Percentiles rank a stretch among this genome's conserved stretches.
Conservation (phyloP, 2,797 vertebrate species). For the Myiotriccus ornatus region DNA sequence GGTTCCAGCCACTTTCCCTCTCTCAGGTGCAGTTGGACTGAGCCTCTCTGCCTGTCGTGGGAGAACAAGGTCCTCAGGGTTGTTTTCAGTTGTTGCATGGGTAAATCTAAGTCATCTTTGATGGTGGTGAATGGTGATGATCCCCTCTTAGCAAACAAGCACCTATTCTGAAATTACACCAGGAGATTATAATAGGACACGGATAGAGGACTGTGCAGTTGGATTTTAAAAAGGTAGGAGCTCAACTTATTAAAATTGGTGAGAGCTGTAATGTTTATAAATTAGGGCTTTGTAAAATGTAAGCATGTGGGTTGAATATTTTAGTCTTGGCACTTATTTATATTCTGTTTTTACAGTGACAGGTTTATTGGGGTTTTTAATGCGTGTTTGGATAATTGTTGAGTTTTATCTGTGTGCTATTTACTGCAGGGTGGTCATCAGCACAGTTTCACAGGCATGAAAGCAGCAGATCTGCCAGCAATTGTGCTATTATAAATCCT, state of each 20-base stretch:
- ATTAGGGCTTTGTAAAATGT: conserved; percentile 40
- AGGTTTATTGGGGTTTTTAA: conserved; percentile 15
- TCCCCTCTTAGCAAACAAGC: neutral
- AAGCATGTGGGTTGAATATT: conserved; percentile 31
- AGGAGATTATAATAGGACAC: neutral
- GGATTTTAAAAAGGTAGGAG: neutral
- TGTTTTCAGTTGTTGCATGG: neutral
- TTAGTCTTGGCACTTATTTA: conserved; percentile 6
- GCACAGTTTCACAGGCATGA: neutral
- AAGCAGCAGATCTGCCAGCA: neutral
- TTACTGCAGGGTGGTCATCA: neutral
- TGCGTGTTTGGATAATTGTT: neutral
- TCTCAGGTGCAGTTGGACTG: neutral
- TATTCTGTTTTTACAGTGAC: neutral
- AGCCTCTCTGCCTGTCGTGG: neutral
- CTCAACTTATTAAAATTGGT: conserved; percentile 11
- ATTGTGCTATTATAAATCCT: neutral
- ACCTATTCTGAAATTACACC: neutral
- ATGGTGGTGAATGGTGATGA: neutral
- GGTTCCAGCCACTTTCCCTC: neutral
- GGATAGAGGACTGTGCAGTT: neutral
- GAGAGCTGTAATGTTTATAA: conserved; percentile 39
- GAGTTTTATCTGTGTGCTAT: neutral
- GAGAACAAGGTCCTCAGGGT: neutral
- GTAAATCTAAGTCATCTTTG: neutral